A percentile compares a stretch with the other conserved stretches of the same genome.
phyloP scores from a whole-genome alignment of 2,113 vertebrate species.

The Haemorhous mexicanus region DNA sequence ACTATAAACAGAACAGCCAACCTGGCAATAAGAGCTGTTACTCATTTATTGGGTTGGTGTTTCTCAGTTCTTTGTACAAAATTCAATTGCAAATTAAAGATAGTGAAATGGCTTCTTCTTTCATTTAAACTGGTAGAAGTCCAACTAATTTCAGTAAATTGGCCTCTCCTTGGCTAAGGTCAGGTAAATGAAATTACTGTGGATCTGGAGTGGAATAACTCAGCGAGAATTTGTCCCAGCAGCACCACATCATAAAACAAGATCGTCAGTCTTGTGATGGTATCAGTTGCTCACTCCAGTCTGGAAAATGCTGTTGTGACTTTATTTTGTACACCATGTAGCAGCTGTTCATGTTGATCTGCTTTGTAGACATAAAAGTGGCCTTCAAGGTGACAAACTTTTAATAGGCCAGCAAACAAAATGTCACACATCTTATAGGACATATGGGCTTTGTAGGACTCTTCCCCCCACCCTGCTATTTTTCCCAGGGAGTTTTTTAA shows the following conservation, averaged over 20 bases:
- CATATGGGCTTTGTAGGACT: background rate
- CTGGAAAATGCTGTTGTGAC: background rate
- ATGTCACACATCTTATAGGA: background rate
- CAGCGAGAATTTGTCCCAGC: background rate
- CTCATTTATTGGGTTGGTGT: background rate
- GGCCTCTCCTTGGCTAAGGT: conserved; percentile 39
- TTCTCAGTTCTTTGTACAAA: conserved; percentile 41
- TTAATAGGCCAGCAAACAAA: background rate
- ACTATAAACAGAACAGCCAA: conserved; percentile 55
- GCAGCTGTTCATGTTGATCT: background rate
- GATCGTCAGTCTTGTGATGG: background rate
- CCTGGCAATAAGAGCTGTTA: conserved; percentile 50
- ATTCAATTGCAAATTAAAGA: conserved; percentile 52
- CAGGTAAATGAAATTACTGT: conserved; percentile 39
- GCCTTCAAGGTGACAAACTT: background rate
- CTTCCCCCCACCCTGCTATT: fast-evolving
- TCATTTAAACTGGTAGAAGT: conserved; percentile 48
- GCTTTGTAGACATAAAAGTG: background rate
- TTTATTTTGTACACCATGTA: background rate
- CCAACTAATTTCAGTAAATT: conserved; percentile 53
- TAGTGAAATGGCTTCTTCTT: background rate
- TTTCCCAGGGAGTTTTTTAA: background rate
- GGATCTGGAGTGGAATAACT: conserved; percentile 2
- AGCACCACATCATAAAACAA: background rate
- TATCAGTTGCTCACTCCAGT: background rate